Conservation (phyloP, 2,797 vertebrate species). For the Muraenolepis orangiensis region DNA sequence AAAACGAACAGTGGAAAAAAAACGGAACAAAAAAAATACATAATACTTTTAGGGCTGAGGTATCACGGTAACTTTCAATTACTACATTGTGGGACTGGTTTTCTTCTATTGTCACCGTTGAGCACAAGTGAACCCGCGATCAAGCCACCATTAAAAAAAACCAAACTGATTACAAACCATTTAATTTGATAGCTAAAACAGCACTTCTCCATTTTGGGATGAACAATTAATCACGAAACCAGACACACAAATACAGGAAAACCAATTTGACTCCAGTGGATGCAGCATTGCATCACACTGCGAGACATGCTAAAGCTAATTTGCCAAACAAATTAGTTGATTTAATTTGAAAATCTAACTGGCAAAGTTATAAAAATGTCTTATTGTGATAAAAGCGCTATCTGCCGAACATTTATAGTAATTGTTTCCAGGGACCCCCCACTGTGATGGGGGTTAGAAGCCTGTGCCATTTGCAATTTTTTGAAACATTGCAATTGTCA, state of each 20-base stretch:
- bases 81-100: constrained; percentile 61
- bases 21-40: constrained; percentile 54
- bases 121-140: constrained; percentile 65
- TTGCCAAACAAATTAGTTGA: constrained; percentile 75
- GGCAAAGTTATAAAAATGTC: constrained; percentile 72
- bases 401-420: constrained; percentile 67
- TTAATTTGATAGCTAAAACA: constrained; percentile 74
- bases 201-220: constrained; percentile 64
- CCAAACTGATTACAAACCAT: constrained; percentile 74
- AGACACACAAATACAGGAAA: constrained; percentile 68
- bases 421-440: constrained; percentile 68
- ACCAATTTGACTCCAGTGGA: constrained; percentile 75
- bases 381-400: constrained; percentile 68
- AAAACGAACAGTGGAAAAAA: constrained; percentile 49
- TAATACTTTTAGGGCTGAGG: constrained; percentile 61
- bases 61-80: constrained; percentile 68
- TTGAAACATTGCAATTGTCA: constrained; percentile 63
- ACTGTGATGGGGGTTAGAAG: constrained; percentile 64
- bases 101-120: constrained; percentile 61
- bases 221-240: constrained; percentile 64
- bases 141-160: constrained; percentile 69
- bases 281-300: constrained; percentile 68
- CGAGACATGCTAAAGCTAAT: constrained; percentile 76
- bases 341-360: constrained; percentile 63
- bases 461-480: constrained; percentile 50